These are phyloP conservation scores for Cercopithecus mona DNA, from an alignment of 2,113 vertebrate species.

Conservation along the genomic window DNA sequence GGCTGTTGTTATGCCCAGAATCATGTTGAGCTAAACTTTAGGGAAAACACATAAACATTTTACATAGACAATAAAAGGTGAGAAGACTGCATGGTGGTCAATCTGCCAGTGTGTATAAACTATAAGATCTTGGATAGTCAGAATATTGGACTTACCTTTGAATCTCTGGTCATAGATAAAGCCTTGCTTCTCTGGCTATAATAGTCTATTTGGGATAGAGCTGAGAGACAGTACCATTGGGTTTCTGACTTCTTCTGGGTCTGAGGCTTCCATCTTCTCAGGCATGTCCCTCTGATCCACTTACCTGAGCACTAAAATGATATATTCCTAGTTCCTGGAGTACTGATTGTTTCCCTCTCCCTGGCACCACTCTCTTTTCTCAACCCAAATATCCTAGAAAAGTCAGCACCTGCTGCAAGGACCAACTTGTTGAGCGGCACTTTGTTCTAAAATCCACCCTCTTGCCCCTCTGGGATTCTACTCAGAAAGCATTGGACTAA, in stretches of 20 bases:
- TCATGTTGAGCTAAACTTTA: background rate
- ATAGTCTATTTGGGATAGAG: background rate
- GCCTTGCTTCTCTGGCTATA: background rate
- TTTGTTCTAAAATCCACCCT: background rate
- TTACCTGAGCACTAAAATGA: background rate
- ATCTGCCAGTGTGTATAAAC: background rate
- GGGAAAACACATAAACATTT: background rate
- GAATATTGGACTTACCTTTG: background rate
- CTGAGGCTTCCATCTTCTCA: background rate
- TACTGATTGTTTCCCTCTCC: background rate
- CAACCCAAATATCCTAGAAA: background rate
- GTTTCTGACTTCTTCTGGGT: background rate
- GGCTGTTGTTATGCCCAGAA: background rate
- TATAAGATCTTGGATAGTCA: background rate
- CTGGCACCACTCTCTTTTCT: background rate
- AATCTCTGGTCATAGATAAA: background rate
- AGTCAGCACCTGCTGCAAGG: background rate
- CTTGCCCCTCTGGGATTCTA: background rate
- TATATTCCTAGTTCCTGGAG: fast-evolving
- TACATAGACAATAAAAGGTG: background rate
- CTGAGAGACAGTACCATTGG: fast-evolving
- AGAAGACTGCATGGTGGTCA: background rate
- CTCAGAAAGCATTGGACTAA: background rate
- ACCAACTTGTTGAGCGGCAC: fast-evolving
- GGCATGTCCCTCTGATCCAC: background rate